A percentile compares a stretch with the other conserved stretches of the same genome.
phyloP scores from a whole-genome alignment of 2,113 vertebrate species.

The Anser cygnoides region DNA sequence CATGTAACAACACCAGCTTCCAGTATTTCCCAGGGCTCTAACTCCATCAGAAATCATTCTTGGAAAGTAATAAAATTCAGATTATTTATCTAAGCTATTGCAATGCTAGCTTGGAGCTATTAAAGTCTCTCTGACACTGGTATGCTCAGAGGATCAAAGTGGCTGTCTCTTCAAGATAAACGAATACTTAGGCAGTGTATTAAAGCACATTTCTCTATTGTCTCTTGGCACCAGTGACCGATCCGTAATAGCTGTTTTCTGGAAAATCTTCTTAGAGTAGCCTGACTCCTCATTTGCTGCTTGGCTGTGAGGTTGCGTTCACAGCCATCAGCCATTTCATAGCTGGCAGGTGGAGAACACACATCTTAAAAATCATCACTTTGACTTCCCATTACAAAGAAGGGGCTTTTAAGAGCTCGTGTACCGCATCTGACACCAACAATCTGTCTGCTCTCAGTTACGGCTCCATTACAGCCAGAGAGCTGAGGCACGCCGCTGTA shows the following conservation, averaged over 20 bases:
- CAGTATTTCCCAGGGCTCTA: background rate
- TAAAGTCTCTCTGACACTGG: constrained; percentile 7
- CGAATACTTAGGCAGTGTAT: constrained; percentile 44
- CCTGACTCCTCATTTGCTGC: background rate
- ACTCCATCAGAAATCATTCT: constrained; percentile 39
- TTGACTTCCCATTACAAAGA: constrained; percentile 19
- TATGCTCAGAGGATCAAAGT: constrained; percentile 48
- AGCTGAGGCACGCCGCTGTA: background rate
- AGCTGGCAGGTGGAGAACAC: constrained; percentile 20
- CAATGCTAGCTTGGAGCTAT: constrained; percentile 44
- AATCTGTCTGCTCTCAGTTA: background rate
- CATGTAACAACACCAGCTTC: background rate
- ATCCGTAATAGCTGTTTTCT: constrained; percentile 25
- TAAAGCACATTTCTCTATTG: constrained; percentile 48
- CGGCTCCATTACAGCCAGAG: background rate
- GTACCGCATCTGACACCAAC: background rate
- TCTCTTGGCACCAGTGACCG: constrained; percentile 19
- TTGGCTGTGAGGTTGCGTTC: constrained; percentile 2
- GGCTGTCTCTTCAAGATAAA: constrained; percentile 52
- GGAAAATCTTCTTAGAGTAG: background rate
- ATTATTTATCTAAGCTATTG: constrained; percentile 61
- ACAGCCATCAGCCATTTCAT: background rate
- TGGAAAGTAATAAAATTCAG: constrained; percentile 60
- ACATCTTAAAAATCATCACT: background rate
- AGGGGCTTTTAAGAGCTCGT: background rate